Base-by-base conservation (phyloP, 1,140 invertebrate genomes). In the Ganaspis sp. region DNA sequence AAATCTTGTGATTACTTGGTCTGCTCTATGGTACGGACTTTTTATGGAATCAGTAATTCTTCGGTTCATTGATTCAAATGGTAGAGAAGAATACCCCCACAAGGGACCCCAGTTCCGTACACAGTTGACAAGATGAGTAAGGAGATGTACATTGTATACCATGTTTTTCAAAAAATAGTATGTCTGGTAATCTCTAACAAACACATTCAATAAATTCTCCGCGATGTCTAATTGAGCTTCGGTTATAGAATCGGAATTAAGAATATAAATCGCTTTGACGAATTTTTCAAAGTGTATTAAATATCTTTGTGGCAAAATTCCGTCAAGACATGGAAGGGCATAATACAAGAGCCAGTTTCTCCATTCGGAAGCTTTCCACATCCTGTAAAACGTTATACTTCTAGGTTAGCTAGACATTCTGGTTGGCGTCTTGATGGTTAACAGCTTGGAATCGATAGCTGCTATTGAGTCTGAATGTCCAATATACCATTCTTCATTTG, bases 351-450 rank as follows among this genome's bases (percentile, higher is more conserved):
- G 9, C n/a, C 23, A 74, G 12, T 73, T 77, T 77, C 72, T 69
- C 70, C 70, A 72, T 58, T 78, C 77, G 9, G 77, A 49, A 0
- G 70, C 77, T 70, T 74, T 78, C 77, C 77, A 75, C 23, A 70
- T 72, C n/a, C 49, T 0, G 34, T 15, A 40, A 12, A 54, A 12
- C 0, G 42, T 37, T 0, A 74, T 26, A 3, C 15, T 19, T 6
- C 72, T 40, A 45, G 69, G 38, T 34, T 53, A 40, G 6, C 76
- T 40, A 21, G 72, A 78, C n/a, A 74, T 64, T 40, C 76, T 26
- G 42, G 9, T 78, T 15, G 69, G 69, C 9, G 38, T 17, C 64
- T 49, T 38, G 17, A 78, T 78, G 42, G 15, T 37, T 19, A n/a
- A 45, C 12, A 78, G 9, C 69, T 40, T 64, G 12, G 70, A 64